Base-by-base conservation (phyloP, 2,797 vertebrate species). In the Basileuterus tristriatus region DNA sequence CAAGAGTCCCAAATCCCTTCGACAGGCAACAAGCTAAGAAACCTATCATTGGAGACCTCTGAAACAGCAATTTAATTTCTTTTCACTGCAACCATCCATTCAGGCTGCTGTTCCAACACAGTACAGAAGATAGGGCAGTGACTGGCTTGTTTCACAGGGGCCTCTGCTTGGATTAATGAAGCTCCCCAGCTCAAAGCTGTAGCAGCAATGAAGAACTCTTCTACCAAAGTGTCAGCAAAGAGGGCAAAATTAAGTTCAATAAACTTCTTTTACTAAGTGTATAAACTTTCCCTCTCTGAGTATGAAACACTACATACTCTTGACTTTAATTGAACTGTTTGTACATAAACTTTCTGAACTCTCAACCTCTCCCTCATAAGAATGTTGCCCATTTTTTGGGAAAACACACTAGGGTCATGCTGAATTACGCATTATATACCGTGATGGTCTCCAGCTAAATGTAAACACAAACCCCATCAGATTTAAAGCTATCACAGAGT, bases 21-120 rank as follows among this genome's bases (percentile, higher is more conserved):
- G 37, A 68, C 32, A 62, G 47, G 34, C 0, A 0, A 77, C 26
- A 89, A 59, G 43, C 47, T 65, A 89, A 69, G 83, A 76, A 69
- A 76, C 32, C 18, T 63, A 14, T 36, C 0, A 0, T 0, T 74
- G 56, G 59, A 55, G 60, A 82, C 26, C 83, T 62, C 1, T 76
- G 67, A 92, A 47, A 69, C 9, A 47, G 60, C 67, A 59, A 30
- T 89, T 76, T 36, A 52, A 36, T 39, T 74, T 71, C 74, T 70
- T 90, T 76, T 88, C 56, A 76, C 16, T 76, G 64, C 59, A 64
- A 13, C 34, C 46, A 29, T 43, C 77, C 65, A 43, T 55, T 71
- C 34, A 19, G 82, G 72, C 53, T 78, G 53, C 36, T 36, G 23
- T 46, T 90, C 58, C 84, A 47, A n/a, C 34, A 23, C 0, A 0